Conservation (phyloP, 2,888 invertebrate genomes). For the Harpalus rufipes region DNA sequence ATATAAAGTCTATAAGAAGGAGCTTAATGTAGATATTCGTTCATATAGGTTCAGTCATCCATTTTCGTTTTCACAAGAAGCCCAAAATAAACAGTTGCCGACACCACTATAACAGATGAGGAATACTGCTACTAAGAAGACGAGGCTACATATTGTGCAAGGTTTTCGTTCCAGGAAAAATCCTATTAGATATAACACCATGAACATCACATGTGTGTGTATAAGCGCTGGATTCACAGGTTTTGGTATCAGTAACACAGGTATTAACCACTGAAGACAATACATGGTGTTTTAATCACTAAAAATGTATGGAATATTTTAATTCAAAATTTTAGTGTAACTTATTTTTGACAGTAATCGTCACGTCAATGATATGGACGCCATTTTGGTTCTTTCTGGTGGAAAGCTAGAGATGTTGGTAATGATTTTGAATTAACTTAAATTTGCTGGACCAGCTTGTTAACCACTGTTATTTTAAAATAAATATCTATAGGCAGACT, state of each 20-base stretch:
- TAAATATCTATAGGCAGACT: no score
- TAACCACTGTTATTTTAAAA: no score
- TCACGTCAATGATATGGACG: conserved; percentile 62
- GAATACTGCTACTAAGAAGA: conserved; percentile 95
- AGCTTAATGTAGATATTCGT: conserved; percentile 40
- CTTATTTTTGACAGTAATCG: conserved; percentile 61
- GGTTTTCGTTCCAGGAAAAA: conserved; percentile 98
- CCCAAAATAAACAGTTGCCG: conserved; percentile 97
- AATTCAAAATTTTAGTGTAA: conserved; percentile 34
- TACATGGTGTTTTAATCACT: conserved; percentile 83
- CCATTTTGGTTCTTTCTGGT: conserved; percentile 58
- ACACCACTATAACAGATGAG: conserved; percentile 97
- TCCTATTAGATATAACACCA: conserved; percentile 96
- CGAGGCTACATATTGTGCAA: conserved; percentile 97
- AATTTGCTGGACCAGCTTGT: no score
- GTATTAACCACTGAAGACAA: conserved; percentile 98
- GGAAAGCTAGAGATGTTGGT: conserved; percentile 4
- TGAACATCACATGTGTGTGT: conserved; percentile 98
- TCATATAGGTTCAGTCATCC: conserved; percentile 71
- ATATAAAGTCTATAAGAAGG: conserved; percentile 49
- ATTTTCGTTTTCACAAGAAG: conserved; percentile 84
- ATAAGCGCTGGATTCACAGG: conserved; percentile 97
- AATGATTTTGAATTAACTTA: neutral
- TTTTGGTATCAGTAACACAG: conserved; percentile 97
- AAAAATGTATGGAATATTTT: conserved; percentile 38